Percentiles rank a stretch among this genome's conserved stretches.
phyloP scores from a whole-genome alignment of 2,888 invertebrate genomes.

The Drosophila neonasuta region DNA sequence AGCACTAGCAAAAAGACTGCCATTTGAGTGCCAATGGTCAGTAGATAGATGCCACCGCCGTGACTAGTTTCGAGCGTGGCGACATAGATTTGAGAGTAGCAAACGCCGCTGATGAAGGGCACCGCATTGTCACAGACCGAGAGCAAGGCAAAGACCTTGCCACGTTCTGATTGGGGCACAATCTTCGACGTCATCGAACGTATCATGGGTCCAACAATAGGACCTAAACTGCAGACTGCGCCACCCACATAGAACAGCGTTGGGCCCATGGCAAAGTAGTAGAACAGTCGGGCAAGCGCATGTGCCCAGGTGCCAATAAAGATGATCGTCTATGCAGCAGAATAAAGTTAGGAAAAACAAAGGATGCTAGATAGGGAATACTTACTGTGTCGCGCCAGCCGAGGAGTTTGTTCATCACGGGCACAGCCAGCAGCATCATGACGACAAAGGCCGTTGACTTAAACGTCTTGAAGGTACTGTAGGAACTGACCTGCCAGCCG shows the following conservation, averaged over 20 bases:
- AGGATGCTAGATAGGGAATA: accelerated
- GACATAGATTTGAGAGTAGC: slow-evolving; percentile 88
- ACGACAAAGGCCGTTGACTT: slow-evolving; percentile 88
- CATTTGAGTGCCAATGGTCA: slow-evolving; percentile 88
- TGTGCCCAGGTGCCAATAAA: slow-evolving; percentile 89
- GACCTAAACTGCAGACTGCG: slow-evolving; percentile 89
- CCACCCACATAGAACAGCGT: slow-evolving; percentile 88
- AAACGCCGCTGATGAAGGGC: slow-evolving; percentile 88
- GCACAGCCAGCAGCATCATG: slow-evolving; percentile 87
- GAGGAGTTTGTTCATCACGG: slow-evolving; percentile 87
- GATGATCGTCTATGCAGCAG: slow-evolving; percentile 84
- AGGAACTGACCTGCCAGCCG: slow-evolving; percentile 87
- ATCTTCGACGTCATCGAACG: slow-evolving; percentile 92
- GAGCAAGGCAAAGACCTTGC: slow-evolving; percentile 90
- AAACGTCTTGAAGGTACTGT: slow-evolving; percentile 89
- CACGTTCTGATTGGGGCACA: slow-evolving; percentile 87
- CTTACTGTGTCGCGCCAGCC: slow-evolving; percentile 86
- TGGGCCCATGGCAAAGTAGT: slow-evolving; percentile 84
- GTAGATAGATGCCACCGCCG: slow-evolving; percentile 86
- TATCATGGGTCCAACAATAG: slow-evolving; percentile 89
- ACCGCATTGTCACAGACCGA: slow-evolving; percentile 92
- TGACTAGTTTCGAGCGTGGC: slow-evolving; percentile 85
- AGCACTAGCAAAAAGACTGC: slow-evolving; percentile 86
- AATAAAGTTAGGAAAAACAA: background rate
- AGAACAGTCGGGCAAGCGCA: slow-evolving; percentile 87